These are phyloP conservation scores for Crocuta crocuta DNA, from an alignment of 2,113 vertebrate genomes.

Conservation along the genomic window DNA sequence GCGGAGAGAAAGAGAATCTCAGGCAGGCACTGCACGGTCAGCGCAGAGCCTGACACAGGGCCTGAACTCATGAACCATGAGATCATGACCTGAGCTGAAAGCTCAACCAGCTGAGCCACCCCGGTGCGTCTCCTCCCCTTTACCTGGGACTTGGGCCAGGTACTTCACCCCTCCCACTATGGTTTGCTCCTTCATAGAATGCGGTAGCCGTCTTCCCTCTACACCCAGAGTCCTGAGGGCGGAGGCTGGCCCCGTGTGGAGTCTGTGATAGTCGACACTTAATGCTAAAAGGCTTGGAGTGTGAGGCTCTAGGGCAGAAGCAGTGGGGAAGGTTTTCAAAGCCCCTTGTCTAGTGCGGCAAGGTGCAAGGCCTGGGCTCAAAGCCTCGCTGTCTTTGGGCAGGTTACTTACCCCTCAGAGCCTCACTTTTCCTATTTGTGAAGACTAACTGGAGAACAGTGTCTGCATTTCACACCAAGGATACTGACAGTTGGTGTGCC, in stretches of 20 bases:
- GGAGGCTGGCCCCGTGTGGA: background rate
- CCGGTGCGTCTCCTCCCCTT: too few relatives aligned
- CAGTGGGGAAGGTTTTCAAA: background rate
- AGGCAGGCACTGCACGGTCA: too few relatives aligned
- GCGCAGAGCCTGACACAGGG: too few relatives aligned
- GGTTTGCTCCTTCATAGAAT: background rate
- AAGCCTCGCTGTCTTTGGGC: background rate
- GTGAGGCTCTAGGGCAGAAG: background rate
- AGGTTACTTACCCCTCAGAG: background rate
- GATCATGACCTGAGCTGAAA: too few relatives aligned
- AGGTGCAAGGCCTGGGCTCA: background rate
- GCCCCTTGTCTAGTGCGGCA: rapidly evolving
- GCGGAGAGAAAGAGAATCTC: too few relatives aligned
- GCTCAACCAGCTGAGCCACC: too few relatives aligned
- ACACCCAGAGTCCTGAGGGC: background rate
- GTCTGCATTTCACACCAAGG: background rate
- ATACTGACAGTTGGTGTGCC: background rate
- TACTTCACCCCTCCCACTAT: background rate
- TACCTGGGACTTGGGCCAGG: too few relatives aligned
- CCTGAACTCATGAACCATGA: too few relatives aligned
- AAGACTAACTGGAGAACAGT: background rate
- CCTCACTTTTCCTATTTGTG: background rate
- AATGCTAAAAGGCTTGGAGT: too few relatives aligned
- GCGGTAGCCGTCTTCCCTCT: background rate
- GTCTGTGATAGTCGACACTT: background rate